Evolutionary conservation across 2,888 invertebrate genomes (phyloP).

Genomic region (Leptopilina syphax): DNA sequence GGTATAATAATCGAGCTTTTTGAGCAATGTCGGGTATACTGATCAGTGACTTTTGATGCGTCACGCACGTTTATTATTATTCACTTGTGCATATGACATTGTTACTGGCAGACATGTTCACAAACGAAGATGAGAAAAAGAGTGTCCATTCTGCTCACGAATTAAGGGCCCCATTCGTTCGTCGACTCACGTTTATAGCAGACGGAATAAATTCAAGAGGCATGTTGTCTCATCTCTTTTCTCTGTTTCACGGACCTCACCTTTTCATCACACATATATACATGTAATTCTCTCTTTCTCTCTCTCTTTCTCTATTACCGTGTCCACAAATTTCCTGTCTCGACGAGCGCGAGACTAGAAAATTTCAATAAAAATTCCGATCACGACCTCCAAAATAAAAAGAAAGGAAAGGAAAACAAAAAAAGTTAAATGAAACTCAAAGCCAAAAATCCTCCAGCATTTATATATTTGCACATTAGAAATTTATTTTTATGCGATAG

Average conservation of each 20-base stretch:
- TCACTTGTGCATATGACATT: conserved; percentile 39
- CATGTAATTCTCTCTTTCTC: not conserved
- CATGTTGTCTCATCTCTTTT: not conserved
- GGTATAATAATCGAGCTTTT: conserved; percentile 7
- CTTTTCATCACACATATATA: conserved; percentile 13
- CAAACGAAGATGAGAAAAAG: conserved; percentile 30
- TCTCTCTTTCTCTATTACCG: not conserved
- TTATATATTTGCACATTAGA: conserved; percentile 1
- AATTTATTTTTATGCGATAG: not conserved
- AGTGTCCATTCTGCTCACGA: conserved; percentile 37
- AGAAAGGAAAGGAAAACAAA: not conserved
- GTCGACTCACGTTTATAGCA: conserved; percentile 36
- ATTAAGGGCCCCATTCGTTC: conserved; percentile 43
- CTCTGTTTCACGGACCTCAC: not conserved
- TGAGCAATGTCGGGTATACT: conserved; percentile 19
- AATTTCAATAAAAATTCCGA: conserved; percentile 34
- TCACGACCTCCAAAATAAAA: conserved; percentile 25
- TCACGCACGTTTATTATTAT: conserved; percentile 41
- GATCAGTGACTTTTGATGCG: conserved; percentile 41
- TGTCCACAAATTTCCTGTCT: conserved; percentile 19
- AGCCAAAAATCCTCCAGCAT: not conserved
- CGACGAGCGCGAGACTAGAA: conserved; percentile 1
- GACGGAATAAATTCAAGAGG: conserved; percentile 31
- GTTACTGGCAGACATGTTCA: conserved; percentile 31
- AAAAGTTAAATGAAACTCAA: conserved; percentile 23